Evolutionary conservation across 1,140 invertebrate species (phyloP).

Genomic region (Babylonia areolata): DNA sequence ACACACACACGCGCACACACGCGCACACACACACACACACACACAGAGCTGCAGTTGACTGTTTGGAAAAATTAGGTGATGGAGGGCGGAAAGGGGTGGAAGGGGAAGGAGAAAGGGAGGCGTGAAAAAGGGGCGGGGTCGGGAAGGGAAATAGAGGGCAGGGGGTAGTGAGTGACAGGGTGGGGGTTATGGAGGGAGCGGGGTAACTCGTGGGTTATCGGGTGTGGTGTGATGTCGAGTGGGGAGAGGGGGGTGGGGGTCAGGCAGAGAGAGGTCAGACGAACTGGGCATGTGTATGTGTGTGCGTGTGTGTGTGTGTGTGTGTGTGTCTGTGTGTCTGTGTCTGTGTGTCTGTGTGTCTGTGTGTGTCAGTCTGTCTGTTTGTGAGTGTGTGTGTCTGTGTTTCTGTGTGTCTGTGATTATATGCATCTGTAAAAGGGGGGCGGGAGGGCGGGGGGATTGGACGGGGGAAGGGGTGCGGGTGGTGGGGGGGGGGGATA

Average conservation of each 20-base stretch:
- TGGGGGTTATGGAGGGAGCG: no score
- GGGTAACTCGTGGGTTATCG: no score
- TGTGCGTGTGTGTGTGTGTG: not conserved
- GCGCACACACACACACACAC: slow-evolving; percentile 15
- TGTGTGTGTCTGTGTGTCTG: not conserved
- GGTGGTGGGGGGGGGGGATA: no score
- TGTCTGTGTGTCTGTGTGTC: not conserved
- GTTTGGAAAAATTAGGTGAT: not conserved
- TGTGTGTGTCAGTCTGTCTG: not conserved
- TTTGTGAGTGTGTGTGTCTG: not conserved
- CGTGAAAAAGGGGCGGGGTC: no score
- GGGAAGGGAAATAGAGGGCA: no score
- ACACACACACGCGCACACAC: not conserved
- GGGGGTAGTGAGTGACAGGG: no score
- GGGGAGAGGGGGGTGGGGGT: no score
- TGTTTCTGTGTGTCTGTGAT: not conserved
- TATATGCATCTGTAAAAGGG: no score
- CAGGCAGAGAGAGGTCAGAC: not conserved
- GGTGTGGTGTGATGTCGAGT: no score
- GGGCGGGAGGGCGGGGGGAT: no score
- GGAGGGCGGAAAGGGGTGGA: not conserved
- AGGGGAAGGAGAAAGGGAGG: not conserved
- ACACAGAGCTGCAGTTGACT: no score
- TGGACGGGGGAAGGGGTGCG: no score
- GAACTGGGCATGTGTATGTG: not conserved